A percentile compares a stretch with the other conserved stretches of the same genome.
These are phyloP conservation scores for Oryzias celebensis DNA, from an alignment of 2,113 vertebrate species.

Conservation along the genomic window DNA sequence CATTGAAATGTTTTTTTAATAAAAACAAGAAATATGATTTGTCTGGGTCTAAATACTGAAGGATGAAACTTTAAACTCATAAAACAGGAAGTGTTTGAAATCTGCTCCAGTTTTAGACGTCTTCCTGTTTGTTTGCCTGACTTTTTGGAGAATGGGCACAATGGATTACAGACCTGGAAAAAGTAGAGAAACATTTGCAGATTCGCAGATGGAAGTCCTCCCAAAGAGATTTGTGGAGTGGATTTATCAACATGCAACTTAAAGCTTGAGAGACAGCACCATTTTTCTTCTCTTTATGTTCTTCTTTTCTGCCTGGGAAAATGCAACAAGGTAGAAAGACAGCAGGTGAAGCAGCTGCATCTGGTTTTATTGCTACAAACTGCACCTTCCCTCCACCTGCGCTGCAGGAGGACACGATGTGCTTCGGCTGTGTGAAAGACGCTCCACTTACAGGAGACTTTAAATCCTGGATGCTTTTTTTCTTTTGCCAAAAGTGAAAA, in stretches of 20 bases:
- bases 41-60: not conserved
- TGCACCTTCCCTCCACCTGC: slow-evolving; percentile 39
- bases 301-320: slow-evolving; percentile 21
- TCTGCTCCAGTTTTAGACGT: slow-evolving; percentile 16
- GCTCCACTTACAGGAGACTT: slow-evolving; percentile 32
- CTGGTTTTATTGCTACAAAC: slow-evolving; percentile 72
- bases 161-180: slow-evolving; percentile 38
- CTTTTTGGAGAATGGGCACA: slow-evolving; percentile 29
- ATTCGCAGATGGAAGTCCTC: slow-evolving; percentile 38
- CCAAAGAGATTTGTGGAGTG: slow-evolving; percentile 40
- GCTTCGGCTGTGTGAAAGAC: slow-evolving; percentile 32
- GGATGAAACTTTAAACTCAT: not conserved
- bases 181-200: slow-evolving; percentile 45
- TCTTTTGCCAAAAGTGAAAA: not conserved
- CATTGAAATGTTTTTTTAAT: too few relatives aligned
- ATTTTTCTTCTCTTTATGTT: slow-evolving; percentile 21
- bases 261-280: slow-evolving; percentile 63
- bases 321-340: slow-evolving; percentile 23
- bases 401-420: slow-evolving; percentile 35
- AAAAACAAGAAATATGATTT: too few relatives aligned
- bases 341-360: slow-evolving; percentile 51
- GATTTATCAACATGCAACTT: slow-evolving; percentile 62
- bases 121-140: slow-evolving; percentile 42
- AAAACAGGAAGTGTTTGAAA: too few relatives aligned
- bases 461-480: slow-evolving; percentile 3